Base-by-base conservation (phyloP, 2,888 invertebrate species). In the Pegoplata infirma region DNA sequence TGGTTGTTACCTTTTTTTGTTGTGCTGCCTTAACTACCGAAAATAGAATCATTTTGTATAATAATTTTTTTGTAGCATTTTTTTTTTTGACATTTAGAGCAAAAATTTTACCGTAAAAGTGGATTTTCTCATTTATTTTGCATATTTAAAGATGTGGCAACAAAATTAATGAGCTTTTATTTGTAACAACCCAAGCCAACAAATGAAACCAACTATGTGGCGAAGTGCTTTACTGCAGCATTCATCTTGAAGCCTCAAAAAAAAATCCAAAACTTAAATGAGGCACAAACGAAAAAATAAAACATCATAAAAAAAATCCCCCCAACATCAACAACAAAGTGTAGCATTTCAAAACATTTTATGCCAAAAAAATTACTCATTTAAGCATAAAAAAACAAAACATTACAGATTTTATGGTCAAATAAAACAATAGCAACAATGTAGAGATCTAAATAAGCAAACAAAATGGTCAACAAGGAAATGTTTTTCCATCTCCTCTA, bases 111-210 rank as follows among this genome's bases (percentile, higher is more conserved):
- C 77, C 80, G 53, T 73, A 61, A 80, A 82, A 82, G 81, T 83
- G 80, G 82, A 83, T 82, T 80, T 82, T 81, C 76, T 80, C 78
- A 80, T 83, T 83, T 81, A 78, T 80, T 82, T 81, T 83, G 81
- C 81, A 83, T 83, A 81, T 80, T 82, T 81, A 80, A 82, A 78
- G 80, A 80, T 79, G 77, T 81, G 81, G 81, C 81, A 82, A 81
- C 81, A 81, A 82, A 79, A 82, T 82, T 82, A 82, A 82, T 81
- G 82, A 82, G 82, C 81, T 81, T 80, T 82, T 81, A 82, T 80
- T 80, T 75, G 72, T 67, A 80, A 64, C 71, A 75, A 59, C 66
- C 36, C 55, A 46, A 55, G 66, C 53, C 66, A 69, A 49, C 63
- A 66, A 73, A 51, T 28, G 51, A 73, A 58, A 44, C 47, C 47